Conservation (phyloP, 1,140 invertebrate genomes). For the Drosophila guanche region DNA sequence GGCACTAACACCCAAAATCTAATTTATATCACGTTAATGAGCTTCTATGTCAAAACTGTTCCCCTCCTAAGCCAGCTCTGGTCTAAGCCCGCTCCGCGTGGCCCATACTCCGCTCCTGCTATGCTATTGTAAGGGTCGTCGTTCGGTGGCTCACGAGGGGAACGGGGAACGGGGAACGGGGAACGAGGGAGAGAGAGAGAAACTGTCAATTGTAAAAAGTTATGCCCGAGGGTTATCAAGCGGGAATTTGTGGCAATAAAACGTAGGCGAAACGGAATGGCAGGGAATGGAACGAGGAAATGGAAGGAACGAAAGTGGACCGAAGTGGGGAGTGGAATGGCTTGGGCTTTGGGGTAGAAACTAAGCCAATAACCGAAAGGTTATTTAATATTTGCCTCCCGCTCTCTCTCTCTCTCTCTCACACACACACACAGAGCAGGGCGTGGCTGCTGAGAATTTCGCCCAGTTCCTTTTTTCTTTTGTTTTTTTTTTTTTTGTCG, state of each 20-base stretch:
- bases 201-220: conserved; percentile 78
- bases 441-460: conserved; percentile 15
- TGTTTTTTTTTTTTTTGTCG: conserved; percentile 35
- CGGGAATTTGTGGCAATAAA: conserved; percentile 78
- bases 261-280: conserved; percentile 47
- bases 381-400: conserved; percentile 79
- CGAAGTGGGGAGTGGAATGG: conserved; percentile 17
- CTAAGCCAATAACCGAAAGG: conserved; percentile 80
- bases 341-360: conserved; percentile 25
- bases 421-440: conserved; percentile 8
- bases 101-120: too few relatives aligned
- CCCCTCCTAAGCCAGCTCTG: too few relatives aligned
- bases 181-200: too few relatives aligned
- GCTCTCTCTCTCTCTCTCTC: neutral
- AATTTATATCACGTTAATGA: conserved; percentile 82
- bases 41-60: conserved; percentile 78
- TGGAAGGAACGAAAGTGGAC: neutral
- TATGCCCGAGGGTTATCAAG: conserved; percentile 69
- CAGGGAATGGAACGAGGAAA: conserved; percentile 21
- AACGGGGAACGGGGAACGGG: too few relatives aligned
- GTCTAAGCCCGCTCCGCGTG: too few relatives aligned
- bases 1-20: conserved; percentile 76
- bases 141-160: too few relatives aligned
- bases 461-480: conserved; percentile 1
- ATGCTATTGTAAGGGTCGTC: neutral